A percentile compares a stretch with the other conserved stretches of the same genome.
Conservation (phyloP, 92 coral and sea anemone species). For the Anthopleura xanthogrammica region DNA sequence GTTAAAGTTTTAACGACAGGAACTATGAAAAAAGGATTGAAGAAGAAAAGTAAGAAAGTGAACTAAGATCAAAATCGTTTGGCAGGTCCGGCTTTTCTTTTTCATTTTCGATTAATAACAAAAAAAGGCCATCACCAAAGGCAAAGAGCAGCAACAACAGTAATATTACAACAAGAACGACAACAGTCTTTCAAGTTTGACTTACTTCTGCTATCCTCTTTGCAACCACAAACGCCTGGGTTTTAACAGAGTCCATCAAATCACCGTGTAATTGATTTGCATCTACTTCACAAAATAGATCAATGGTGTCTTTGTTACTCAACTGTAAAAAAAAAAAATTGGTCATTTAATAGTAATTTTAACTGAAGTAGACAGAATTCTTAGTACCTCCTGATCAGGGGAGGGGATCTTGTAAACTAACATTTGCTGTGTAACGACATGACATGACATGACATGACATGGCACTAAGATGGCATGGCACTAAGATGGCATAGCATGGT, state of each 20-base stretch:
- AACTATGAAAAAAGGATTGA: background rate
- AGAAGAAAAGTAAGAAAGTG: too few species aligned
- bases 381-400: too few species aligned
- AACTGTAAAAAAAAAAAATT: background rate
- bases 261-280: constrained; percentile 37
- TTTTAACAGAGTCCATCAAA: constrained; percentile 45
- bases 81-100: too few species aligned
- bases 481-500: too few species aligned
- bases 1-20: background rate
- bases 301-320: constrained; percentile 35
- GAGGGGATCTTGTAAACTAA: too few species aligned
- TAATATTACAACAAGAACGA: background rate
- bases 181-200: background rate
- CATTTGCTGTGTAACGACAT: background rate
- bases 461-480: too few species aligned
- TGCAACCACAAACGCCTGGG: constrained; percentile 62
- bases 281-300: constrained; percentile 66
- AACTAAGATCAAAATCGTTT: too few species aligned
- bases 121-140: background rate
- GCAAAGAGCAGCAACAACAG: background rate
- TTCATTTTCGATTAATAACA: too few species aligned
- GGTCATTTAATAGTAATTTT: background rate
- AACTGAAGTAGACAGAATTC: background rate
- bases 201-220: constrained; percentile 50
- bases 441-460: background rate